Evolutionary conservation across 2,888 invertebrate genomes (phyloP).

Genomic region (Drosophila subsilvestris): DNA sequence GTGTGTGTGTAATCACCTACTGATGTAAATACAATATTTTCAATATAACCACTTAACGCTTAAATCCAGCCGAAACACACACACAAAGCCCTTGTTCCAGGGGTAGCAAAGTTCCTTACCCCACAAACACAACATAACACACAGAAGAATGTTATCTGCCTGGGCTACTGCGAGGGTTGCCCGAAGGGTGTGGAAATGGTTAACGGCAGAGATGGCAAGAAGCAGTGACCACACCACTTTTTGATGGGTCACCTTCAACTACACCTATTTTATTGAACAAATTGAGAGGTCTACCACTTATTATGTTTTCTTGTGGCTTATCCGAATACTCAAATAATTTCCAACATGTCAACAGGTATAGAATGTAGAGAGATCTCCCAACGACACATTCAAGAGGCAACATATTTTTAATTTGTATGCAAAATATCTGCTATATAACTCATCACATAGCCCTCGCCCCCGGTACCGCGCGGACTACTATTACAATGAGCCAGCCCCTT

Average conservation of each 20-base stretch:
- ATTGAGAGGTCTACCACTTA: no score
- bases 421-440: neutral
- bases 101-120: conserved; percentile 38
- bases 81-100: conserved; percentile 21
- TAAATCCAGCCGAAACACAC: conserved; percentile 69
- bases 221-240: no score
- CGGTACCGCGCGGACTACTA: neutral
- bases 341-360: no score
- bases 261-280: no score
- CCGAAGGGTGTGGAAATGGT: neutral
- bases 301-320: no score
- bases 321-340: no score
- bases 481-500: conserved; percentile 30
- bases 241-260: no score
- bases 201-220: no score
- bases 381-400: no score
- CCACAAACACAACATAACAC: conserved; percentile 24
- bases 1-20: conserved; percentile 70
- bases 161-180: conserved; percentile 23
- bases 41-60: conserved; percentile 81
- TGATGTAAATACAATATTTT: conserved; percentile 81
- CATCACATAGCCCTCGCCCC: neutral
- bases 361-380: no score
- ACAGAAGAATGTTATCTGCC: conserved; percentile 7
- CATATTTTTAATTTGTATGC: no score